Evolutionary conservation across 2,888 invertebrate species (phyloP).

Genomic region (Ochlodes sylvanus): DNA sequence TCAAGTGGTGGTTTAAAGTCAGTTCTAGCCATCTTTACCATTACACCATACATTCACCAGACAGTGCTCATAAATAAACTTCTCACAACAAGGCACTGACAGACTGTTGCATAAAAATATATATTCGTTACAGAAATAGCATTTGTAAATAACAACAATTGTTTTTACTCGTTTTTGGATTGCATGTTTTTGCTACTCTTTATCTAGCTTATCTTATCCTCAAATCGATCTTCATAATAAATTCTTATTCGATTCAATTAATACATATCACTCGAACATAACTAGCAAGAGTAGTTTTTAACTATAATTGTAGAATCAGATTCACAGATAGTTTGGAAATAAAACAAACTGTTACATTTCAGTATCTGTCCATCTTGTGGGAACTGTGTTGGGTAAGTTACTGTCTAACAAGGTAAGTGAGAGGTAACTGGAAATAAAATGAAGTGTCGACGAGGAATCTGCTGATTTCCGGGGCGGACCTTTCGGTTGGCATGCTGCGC

Average conservation of each 20-base stretch:
- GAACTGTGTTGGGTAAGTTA: not conserved
- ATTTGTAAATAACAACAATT: not conserved
- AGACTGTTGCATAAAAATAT: too few relatives aligned
- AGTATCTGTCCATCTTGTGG: not conserved
- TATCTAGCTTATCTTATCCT: not conserved
- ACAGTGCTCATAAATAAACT: too few relatives aligned
- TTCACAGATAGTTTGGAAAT: not conserved
- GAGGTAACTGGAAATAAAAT: not conserved
- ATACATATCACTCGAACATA: not conserved
- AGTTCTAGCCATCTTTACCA: too few relatives aligned
- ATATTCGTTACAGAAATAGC: too few relatives aligned
- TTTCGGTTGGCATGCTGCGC: not conserved
- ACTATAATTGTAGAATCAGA: not conserved
- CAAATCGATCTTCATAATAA: not conserved
- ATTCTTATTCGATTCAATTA: constrained; percentile 2
- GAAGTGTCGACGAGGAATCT: not conserved
- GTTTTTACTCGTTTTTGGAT: not conserved
- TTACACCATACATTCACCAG: too few relatives aligned
- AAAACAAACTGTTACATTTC: too few relatives aligned
- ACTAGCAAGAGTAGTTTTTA: not conserved
- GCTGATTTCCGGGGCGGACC: constrained; percentile 2
- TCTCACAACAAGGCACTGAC: too few relatives aligned
- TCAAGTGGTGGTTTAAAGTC: too few relatives aligned
- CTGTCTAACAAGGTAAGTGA: constrained; percentile 6
- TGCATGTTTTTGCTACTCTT: not conserved